phyloP scores from a whole-genome alignment of 2,888 invertebrate genomes.

The Melanchra persicariae region DNA sequence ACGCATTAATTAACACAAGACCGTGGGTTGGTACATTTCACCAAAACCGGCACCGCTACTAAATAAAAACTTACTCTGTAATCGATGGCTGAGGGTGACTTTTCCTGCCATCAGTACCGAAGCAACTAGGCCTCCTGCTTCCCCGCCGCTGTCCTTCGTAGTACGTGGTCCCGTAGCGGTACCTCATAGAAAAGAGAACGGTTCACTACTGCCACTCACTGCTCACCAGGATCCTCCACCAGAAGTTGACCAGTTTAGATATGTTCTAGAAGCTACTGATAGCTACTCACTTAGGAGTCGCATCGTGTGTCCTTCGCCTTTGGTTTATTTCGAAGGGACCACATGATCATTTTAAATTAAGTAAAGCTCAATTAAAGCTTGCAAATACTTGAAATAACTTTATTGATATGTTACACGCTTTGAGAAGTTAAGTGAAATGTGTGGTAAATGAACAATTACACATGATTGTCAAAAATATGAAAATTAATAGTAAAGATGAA shows the following conservation, averaged over 20 bases:
- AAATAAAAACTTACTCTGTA: constrained; percentile 70
- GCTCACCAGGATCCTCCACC: constrained; percentile 9
- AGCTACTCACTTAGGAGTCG: constrained; percentile 46
- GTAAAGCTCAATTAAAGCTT: background rate
- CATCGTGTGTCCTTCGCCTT: constrained; percentile 32
- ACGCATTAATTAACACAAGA: too few species aligned
- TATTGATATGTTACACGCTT: background rate
- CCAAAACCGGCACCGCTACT: background rate
- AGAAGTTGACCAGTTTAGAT: constrained; percentile 7
- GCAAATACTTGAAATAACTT: background rate
- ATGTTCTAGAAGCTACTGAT: constrained; percentile 3
- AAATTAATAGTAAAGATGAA: background rate
- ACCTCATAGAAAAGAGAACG: constrained; percentile 56
- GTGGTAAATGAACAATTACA: background rate
- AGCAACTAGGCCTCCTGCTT: constrained; percentile 90
- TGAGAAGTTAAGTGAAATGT: background rate
- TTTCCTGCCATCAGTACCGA: constrained; percentile 66
- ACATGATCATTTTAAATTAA: background rate
- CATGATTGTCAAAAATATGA: background rate
- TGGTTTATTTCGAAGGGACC: constrained; percentile 31
- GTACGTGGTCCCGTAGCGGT: constrained; percentile 58
- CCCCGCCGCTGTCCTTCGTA: constrained; percentile 93
- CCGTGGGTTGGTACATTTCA: background rate
- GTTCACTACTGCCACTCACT: constrained; percentile 29
- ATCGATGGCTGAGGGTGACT: constrained; percentile 73